Percentiles rank a stretch among this genome's conserved stretches.
Evolutionary conservation across 2,888 invertebrate species (phyloP).

Genomic region (Bimastos eiseni): DNA sequence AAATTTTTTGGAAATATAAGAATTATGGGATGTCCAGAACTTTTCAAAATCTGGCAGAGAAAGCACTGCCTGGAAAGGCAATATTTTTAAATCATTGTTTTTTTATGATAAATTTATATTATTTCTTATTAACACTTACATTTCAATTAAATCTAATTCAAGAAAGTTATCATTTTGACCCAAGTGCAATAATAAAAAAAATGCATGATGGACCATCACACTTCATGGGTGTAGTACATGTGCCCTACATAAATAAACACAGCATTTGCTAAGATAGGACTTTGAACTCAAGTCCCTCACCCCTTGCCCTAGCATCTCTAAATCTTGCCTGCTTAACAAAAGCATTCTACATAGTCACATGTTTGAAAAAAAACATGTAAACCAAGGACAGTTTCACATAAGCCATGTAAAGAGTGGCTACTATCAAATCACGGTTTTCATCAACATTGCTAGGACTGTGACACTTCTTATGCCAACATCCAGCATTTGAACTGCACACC

Average conservation of each 20-base stretch:
- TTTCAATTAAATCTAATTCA: background rate
- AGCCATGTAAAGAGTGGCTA: background rate
- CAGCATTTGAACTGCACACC: background rate
- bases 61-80: no score
- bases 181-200: background rate
- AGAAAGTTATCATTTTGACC: background rate
- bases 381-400: conserved; percentile 13
- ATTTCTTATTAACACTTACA: no score
- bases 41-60: no score
- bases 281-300: background rate
- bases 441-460: background rate
- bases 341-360: background rate
- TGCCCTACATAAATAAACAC: background rate
- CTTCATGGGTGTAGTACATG: background rate
- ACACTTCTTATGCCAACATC: background rate
- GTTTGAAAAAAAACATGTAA: background rate
- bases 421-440: background rate
- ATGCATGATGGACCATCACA: background rate
- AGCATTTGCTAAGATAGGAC: background rate
- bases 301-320: background rate
- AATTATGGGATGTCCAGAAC: no score
- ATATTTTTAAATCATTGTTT: no score
- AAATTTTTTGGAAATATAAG: no score
- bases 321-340: conserved; percentile 9
- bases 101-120: no score